Conservation (phyloP, 2,888 invertebrate genomes). For the Julus scandinavius region DNA sequence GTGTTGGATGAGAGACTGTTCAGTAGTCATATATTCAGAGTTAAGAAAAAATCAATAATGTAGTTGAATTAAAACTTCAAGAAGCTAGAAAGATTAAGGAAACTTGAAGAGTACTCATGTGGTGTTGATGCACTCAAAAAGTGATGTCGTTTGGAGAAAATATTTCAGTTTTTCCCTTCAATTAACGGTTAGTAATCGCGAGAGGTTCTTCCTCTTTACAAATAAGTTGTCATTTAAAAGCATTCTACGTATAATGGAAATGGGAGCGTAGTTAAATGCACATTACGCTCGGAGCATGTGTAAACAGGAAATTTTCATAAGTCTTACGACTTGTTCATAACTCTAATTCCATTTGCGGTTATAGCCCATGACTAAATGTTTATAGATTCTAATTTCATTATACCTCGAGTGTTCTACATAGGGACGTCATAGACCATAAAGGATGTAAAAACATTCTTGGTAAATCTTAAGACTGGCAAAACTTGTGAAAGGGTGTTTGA, state of each 20-base stretch:
- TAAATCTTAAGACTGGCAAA: neutral
- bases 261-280: slow-evolving; percentile 23
- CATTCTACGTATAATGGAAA: neutral
- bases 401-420: neutral
- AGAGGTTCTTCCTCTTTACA: neutral
- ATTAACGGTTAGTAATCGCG: neutral
- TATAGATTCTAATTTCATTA: slow-evolving; percentile 16
- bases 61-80: neutral
- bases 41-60: neutral
- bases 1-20: neutral
- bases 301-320: neutral
- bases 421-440: neutral
- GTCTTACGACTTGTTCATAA: slow-evolving; percentile 7
- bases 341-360: slow-evolving; percentile 26
- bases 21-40: neutral
- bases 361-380: slow-evolving; percentile 10
- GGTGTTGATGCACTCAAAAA: neutral
- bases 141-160: neutral
- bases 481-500: neutral
- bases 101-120: neutral
- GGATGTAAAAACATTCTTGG: neutral
- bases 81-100: neutral
- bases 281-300: neutral
- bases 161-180: neutral
- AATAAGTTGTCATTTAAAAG: neutral